Percentiles rank a stretch among this genome's conserved stretches.
phyloP scores from a whole-genome alignment of 2,113 vertebrate genomes.

The Myrmophylax atrothorax region DNA sequence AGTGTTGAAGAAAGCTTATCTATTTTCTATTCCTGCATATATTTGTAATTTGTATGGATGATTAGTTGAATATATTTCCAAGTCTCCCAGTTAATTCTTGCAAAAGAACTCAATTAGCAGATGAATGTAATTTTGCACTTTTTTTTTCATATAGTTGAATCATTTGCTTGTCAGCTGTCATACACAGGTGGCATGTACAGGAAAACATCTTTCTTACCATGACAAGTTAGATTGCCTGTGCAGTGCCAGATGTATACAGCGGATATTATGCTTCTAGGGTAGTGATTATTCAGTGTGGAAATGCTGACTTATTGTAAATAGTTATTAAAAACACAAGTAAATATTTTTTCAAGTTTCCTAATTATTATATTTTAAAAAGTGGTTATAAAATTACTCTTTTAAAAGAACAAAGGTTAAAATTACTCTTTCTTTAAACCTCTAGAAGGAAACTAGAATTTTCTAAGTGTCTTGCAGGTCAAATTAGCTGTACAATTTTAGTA shows the following conservation, averaged over 20 bases:
- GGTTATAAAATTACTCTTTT: not conserved
- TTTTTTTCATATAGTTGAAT: not conserved
- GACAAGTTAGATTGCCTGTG: not conserved
- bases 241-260: not conserved
- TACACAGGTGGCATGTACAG: not conserved
- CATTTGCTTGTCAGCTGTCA: not conserved
- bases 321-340: not conserved
- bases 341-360: not conserved
- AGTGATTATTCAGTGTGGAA: not conserved
- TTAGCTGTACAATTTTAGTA: constrained; percentile 14
- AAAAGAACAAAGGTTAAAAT: not conserved
- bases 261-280: not conserved
- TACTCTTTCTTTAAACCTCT: not conserved
- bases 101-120: not conserved
- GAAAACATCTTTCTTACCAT: not conserved
- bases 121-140: not conserved
- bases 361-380: not conserved
- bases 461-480: not conserved
- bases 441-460: not conserved
- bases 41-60: not conserved
- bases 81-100: not conserved
- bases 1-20: not conserved
- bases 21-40: not conserved
- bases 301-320: not conserved
- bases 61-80: not conserved